Evolutionary conservation across 2,888 invertebrate species (phyloP), one percentile per base, ranked within the genome.

Genomic region (Archips crataeganus): DNA sequence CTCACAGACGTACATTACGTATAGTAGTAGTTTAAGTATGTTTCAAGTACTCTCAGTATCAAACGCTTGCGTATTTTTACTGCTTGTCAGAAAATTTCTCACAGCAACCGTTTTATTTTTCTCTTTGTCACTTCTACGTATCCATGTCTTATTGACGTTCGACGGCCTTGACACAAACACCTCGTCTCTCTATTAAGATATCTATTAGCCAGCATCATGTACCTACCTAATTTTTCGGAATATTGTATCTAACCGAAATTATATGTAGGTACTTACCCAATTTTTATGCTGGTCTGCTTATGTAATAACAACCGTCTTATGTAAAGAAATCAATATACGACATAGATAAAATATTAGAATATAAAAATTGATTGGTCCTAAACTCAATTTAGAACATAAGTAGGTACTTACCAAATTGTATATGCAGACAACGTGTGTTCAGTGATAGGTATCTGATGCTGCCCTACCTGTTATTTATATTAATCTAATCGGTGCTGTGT

Each of bases 401-500:
- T 36, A 36, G 4, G 1, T 39, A 39, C 39, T 6, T 39, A 23
- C 23, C 23, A 39, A 39, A 39, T 39, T 39, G 45, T 45, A 45
- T 10, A 45, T 8, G 3, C 9, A 3, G n/a, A n/a, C 4, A 15
- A 8, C 49, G 57, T 32, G 57, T 3, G 57, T 57, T 57, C 32
- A 57, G 4, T 32, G 32, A 32, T n/a, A 49, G 49, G 15, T 54
- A 23, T 54, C 15, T 54, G 51, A 54, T 23, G 51, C 57, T 57
- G 57, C 32, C 32, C 32, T 32, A 11, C 32, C 57, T 32, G 57
- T 57, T 57, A 3, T 6, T 57, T 32, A 57, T 57, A 23, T 57
- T 57, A 57, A 32, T 57, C 57, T 57, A 57, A 57, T 57, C 32
- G 57, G 57, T 57, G 57, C 57, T 57, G 23, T 57, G 57, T 57